phyloP scores from a whole-genome alignment of 2,888 invertebrate genomes.

The Limnephilus auricula region DNA sequence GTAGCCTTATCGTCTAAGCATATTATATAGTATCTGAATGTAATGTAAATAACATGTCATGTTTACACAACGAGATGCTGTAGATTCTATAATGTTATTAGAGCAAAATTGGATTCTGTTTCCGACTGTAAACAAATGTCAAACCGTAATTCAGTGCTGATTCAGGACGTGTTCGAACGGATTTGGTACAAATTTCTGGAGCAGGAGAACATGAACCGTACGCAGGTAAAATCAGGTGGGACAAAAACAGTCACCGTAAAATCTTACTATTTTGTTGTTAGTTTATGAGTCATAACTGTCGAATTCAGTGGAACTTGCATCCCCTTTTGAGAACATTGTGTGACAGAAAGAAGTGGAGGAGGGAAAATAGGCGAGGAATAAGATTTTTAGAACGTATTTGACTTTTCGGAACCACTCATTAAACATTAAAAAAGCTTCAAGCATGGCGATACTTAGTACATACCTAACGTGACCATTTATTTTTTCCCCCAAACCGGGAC shows the following conservation, averaged over 20 bases:
- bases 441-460: no score
- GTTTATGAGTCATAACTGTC: no score
- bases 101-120: neutral
- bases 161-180: neutral
- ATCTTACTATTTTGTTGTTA: neutral
- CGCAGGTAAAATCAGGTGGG: neutral
- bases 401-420: no score
- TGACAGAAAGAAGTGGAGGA: neutral
- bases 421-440: no score
- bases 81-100: neutral
- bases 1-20: neutral
- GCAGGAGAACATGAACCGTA: neutral
- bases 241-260: neutral
- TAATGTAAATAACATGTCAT: neutral
- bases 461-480: no score
- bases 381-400: no score
- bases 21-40: neutral
- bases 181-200: neutral
- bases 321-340: neutral
- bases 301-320: neutral
- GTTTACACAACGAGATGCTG: neutral
- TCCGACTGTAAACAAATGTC: neutral
- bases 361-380: no score
- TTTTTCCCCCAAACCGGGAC: no score
- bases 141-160: neutral